Evolutionary conservation across 1,140 invertebrate species (phyloP).

Genomic region (Mamestra configurata): DNA sequence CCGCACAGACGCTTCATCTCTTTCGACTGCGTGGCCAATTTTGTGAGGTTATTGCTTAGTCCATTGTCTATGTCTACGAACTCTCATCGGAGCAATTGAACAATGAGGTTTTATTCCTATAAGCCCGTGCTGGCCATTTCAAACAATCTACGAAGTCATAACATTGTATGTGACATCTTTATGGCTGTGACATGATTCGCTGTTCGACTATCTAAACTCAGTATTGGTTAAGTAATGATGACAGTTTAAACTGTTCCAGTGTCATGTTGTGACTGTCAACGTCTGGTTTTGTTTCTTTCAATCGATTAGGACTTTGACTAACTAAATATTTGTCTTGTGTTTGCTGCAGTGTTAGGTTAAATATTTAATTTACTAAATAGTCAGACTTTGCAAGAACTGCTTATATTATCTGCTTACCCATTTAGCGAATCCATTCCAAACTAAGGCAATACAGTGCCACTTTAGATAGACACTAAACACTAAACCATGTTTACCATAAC

Average conservation of each 20-base stretch:
- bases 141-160: conserved; percentile 57
- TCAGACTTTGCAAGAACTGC: no score
- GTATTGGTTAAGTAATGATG: conserved; percentile 50
- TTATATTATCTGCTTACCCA: neutral
- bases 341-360: neutral
- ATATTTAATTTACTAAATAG: neutral
- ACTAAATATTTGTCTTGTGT: no score
- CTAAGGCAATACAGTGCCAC: neutral
- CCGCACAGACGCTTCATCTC: no score
- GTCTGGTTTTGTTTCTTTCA: neutral
- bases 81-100: conserved; percentile 33
- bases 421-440: neutral
- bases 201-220: conserved; percentile 37
- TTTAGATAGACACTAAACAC: no score
- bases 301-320: neutral
- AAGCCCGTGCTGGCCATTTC: conserved; percentile 46
- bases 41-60: no score
- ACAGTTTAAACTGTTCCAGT: conserved; percentile 16
- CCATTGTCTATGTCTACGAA: neutral
- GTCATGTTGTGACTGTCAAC: neutral
- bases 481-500: neutral
- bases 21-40: no score
- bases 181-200: conserved; percentile 48
- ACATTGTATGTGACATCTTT: conserved; percentile 55
- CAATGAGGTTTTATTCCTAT: conserved; percentile 43